phyloP scores from a whole-genome alignment of 2,888 invertebrate species.

The Hydriomena furcata region DNA sequence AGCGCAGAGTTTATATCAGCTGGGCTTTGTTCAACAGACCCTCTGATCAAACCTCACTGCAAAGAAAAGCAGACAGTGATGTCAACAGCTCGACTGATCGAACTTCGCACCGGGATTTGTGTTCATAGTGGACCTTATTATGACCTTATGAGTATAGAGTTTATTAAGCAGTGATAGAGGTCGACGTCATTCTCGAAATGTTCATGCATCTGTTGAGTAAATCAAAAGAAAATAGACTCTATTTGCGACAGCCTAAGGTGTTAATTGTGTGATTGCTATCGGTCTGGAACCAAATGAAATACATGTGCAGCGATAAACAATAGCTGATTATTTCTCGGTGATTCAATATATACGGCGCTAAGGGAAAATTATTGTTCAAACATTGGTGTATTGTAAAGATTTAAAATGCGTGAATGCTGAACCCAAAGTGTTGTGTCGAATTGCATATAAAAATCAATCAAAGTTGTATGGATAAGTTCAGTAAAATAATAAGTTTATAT shows the following conservation, averaged over 20 bases:
- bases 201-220: neutral
- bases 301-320: neutral
- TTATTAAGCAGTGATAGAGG: neutral
- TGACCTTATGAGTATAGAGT: too few species aligned
- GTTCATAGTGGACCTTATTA: too few species aligned
- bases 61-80: neutral
- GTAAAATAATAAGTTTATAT: too few species aligned
- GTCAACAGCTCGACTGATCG: neutral
- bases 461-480: too few species aligned
- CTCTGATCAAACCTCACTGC: neutral
- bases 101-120: neutral
- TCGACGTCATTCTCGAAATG: neutral
- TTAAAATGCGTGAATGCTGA: neutral
- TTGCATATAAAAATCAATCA: too few species aligned
- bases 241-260: neutral
- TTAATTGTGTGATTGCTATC: neutral
- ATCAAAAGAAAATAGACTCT: conserved; percentile 6
- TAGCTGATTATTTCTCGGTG: neutral
- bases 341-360: neutral
- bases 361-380: neutral
- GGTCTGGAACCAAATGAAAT: neutral
- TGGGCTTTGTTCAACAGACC: too few species aligned
- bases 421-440: too few species aligned
- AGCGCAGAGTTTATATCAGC: neutral
- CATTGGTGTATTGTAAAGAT: neutral